A percentile compares a stretch with the other conserved stretches of the same genome.
Conservation (phyloP, 2,797 vertebrate species). For the Amazona finschi region DNA sequence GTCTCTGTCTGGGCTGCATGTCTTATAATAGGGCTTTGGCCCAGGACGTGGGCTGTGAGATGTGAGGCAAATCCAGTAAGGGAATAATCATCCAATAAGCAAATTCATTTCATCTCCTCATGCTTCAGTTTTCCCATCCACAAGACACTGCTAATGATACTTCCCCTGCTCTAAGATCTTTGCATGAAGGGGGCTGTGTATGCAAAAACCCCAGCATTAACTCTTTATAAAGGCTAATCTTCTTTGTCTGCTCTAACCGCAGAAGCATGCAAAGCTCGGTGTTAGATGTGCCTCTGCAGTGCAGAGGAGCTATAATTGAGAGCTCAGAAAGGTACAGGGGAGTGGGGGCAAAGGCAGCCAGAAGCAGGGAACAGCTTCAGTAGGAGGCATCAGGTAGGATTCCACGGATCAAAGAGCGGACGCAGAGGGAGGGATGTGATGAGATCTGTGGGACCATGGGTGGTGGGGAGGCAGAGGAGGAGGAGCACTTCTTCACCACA, state of each 20-base stretch:
- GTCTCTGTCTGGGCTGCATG: not conserved
- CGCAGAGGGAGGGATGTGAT: not conserved
- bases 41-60: slow-evolving; percentile 45
- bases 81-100: slow-evolving; percentile 53
- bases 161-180: slow-evolving; percentile 38
- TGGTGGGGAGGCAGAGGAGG: not conserved
- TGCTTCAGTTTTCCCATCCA: slow-evolving; percentile 55
- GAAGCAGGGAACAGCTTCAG: not conserved
- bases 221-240: slow-evolving; percentile 61
- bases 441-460: rapidly evolving
- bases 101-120: slow-evolving; percentile 64
- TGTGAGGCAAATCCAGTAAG: slow-evolving; percentile 26
- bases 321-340: not conserved
- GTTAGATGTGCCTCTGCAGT: slow-evolving; percentile 20
- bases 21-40: slow-evolving; percentile 22
- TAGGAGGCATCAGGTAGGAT: not conserved
- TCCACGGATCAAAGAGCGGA: not conserved
- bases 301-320: slow-evolving; percentile 22
- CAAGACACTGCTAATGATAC: slow-evolving; percentile 50
- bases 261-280: slow-evolving; percentile 29
- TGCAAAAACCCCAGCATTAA: slow-evolving; percentile 38
- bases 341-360: not conserved
- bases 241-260: slow-evolving; percentile 48
- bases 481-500: not conserved
- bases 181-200: slow-evolving; percentile 20